phyloP scores from a whole-genome alignment of 2,797 vertebrate genomes.

The Oreochromis grahami region DNA sequence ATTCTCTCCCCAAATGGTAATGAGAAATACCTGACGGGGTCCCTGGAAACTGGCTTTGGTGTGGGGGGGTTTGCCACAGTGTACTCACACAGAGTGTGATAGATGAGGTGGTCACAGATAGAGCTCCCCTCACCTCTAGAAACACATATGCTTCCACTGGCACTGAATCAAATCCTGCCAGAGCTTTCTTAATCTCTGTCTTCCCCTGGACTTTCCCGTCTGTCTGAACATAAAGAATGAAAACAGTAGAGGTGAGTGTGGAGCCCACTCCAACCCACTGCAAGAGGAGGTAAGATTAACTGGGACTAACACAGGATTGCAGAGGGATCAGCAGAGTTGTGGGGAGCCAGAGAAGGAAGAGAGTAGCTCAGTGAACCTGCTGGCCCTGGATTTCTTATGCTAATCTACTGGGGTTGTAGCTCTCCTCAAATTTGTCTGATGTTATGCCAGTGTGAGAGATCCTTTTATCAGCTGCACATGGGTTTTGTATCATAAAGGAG shows the following conservation, averaged over 20 bases:
- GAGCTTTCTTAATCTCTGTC: background rate
- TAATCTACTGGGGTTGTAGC: conserved; percentile 39
- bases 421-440: conserved; percentile 5
- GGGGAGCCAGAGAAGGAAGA: conserved; percentile 21
- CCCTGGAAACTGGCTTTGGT: conserved; percentile 41
- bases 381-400: conserved; percentile 27
- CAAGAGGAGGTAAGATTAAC: conserved; percentile 43
- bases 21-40: conserved; percentile 47
- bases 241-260: conserved; percentile 24
- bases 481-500: background rate
- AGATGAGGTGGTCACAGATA: conserved; percentile 38
- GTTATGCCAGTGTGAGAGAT: background rate
- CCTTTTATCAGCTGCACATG: background rate
- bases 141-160: conserved; percentile 12
- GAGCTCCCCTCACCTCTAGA: background rate
- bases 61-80: conserved; percentile 5
- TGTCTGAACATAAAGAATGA: conserved; percentile 4
- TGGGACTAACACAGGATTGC: conserved; percentile 28
- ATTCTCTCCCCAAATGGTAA: conserved; percentile 22
- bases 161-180: conserved; percentile 17
- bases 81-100: conserved; percentile 9
- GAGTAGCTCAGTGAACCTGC: conserved; percentile 14
- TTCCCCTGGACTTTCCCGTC: background rate
- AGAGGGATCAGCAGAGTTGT: conserved; percentile 24
- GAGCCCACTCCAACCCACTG: background rate